Evolutionary conservation across 2,797 vertebrate species (phyloP).

Genomic region (Etheostoma perlongum): DNA sequence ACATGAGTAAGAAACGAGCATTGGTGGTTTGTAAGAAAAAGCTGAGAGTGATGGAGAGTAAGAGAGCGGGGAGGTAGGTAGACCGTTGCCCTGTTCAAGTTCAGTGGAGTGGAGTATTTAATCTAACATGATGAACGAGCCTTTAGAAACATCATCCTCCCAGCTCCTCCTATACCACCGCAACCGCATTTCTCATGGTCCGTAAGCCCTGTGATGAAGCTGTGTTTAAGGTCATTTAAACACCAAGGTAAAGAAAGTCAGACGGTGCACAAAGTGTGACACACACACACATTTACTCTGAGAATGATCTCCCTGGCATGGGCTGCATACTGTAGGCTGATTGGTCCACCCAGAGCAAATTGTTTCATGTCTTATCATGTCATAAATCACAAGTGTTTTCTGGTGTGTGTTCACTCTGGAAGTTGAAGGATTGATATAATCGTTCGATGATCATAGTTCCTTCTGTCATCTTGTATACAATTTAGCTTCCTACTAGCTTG

Average conservation of each 20-base stretch:
- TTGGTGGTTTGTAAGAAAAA: constrained; percentile 55
- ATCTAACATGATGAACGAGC: constrained; percentile 88
- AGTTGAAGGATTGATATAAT: constrained; percentile 36
- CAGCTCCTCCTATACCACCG: constrained; percentile 62
- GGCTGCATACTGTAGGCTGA: constrained; percentile 16
- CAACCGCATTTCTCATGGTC: constrained; percentile 60
- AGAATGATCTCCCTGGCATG: constrained; percentile 22
- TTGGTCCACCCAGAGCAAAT: constrained; percentile 19
- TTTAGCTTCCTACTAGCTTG: not conserved
- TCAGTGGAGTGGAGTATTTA: constrained; percentile 87
- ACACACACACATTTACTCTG: not conserved
- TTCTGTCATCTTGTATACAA: constrained; percentile 13
- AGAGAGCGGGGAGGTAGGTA: constrained; percentile 62
- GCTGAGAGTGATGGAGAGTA: constrained; percentile 69
- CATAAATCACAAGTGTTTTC: constrained; percentile 38
- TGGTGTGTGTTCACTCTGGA: constrained; percentile 8
- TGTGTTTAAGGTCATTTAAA: constrained; percentile 76
- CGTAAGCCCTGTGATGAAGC: constrained; percentile 66
- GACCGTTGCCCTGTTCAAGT: constrained; percentile 76
- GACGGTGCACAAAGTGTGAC: constrained; percentile 25
- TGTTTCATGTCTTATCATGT: constrained; percentile 32
- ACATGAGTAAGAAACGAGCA: constrained; percentile 51
- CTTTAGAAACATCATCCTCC: constrained; percentile 75
- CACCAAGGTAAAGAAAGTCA: constrained; percentile 72
- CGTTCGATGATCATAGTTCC: constrained; percentile 21